Base-by-base conservation (phyloP, 2,888 invertebrate species). In the Gasteruption jaculator region DNA sequence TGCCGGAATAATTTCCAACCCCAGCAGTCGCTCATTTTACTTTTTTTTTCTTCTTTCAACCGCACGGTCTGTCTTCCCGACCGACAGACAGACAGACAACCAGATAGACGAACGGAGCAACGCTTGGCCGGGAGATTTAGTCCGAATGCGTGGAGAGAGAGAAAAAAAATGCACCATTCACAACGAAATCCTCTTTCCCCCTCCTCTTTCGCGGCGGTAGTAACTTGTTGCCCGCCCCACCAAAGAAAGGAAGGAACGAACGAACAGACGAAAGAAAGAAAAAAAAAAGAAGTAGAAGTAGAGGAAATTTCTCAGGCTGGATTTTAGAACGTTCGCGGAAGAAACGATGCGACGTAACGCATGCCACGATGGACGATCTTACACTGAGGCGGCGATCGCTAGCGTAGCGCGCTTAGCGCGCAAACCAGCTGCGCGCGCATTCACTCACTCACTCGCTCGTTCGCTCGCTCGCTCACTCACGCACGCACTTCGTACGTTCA, bases 371-470 rank as follows among this genome's bases (percentile, higher is more conserved):
- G 55, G 60, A 42, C 55, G 54, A 56, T 51, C 54, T 56, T 54
- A 57, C 57, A 66, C 66, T 66, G 66, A 62, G 60, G 58, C n/a
- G n/a, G 54, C 56, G 60, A 62, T 56, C 55, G 57, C 50, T 57
- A 53, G 55, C 48, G 55, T 58, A 58, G 55, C 60, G 56, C 57
- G 55, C 58, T 60, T 54, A 55, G 52, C 45, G 53, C 35, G 47
- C 44, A 42, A 48, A 40, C 22, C 45, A 44, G 38, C 38, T 44
- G 44, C 43, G 46, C 45, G 40, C 34, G 30, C 18, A n/a, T 32
- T 12, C 15, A 32, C 29, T 33, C 45, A 37, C 34, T 43, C 50
- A 41, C 41, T 39, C 41, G 37, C 46, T 32, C 38, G 31, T 49
- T 33, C 33, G 34, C 48, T 39, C 47, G 41, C 26, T 24, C 25